Conservation (phyloP, 2,888 invertebrate genomes). For the Aphrophora alni region DNA sequence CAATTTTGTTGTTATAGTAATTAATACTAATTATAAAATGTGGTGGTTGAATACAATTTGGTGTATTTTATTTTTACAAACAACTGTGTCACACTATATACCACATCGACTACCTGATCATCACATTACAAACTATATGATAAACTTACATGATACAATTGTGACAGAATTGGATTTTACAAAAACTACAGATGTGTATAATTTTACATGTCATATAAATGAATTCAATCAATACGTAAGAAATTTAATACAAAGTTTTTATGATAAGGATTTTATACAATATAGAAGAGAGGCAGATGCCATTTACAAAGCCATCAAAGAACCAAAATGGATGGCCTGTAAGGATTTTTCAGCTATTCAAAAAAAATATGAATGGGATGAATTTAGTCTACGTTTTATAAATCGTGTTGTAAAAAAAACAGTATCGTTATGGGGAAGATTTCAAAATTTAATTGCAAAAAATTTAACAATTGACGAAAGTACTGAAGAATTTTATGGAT, state of each 20-base stretch:
- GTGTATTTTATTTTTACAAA: background rate
- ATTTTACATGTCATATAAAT: background rate
- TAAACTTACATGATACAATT: background rate
- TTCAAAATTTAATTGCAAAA: background rate
- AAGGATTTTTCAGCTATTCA: background rate
- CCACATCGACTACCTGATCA: background rate
- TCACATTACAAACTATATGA: background rate
- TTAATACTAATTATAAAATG: background rate
- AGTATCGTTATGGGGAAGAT: background rate
- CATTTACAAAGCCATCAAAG: background rate
- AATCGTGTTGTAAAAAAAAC: background rate
- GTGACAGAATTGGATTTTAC: background rate
- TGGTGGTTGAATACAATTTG: background rate
- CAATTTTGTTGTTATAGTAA: too few relatives aligned
- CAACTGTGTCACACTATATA: background rate
- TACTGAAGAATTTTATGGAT: background rate
- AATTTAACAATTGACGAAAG: background rate
- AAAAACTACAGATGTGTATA: background rate
- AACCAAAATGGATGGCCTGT: background rate
- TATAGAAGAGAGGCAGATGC: background rate
- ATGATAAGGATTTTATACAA: background rate
- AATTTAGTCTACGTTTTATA: background rate
- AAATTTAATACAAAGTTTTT: background rate
- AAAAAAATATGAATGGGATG: background rate
- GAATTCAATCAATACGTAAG: background rate